phyloP scores from a whole-genome alignment of 2,113 vertebrate species.

The Elephas maximus region DNA sequence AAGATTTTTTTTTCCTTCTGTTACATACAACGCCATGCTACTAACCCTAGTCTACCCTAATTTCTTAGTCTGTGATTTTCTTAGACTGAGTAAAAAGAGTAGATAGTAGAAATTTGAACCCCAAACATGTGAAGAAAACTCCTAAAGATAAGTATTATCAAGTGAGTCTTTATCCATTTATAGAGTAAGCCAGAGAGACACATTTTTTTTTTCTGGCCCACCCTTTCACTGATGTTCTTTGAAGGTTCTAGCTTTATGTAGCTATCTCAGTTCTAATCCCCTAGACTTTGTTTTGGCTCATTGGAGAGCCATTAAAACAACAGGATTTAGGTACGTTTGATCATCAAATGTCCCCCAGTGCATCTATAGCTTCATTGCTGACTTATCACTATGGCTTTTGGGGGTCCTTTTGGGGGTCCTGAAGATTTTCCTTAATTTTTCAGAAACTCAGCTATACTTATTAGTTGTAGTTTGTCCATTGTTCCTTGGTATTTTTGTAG shows the following conservation, averaged over 20 bases:
- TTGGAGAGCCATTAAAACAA: not conserved
- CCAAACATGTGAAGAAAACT: not conserved
- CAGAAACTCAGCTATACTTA: not conserved
- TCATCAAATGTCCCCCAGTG: not conserved
- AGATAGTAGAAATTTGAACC: no score
- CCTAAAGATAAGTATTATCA: not conserved
- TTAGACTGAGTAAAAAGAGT: no score
- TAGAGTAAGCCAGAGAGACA: not conserved
- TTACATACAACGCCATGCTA: not conserved
- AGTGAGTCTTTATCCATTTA: not conserved
- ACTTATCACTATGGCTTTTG: not conserved
- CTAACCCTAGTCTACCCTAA: not conserved
- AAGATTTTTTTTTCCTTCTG: slow-evolving; percentile 1
- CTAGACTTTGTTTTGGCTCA: not conserved
- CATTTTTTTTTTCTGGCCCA: not conserved
- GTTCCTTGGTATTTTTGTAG: not conserved
- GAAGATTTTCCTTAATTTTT: not conserved
- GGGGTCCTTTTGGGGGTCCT: not conserved
- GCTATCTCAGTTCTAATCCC: not conserved
- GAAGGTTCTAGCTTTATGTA: not conserved
- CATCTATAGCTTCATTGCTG: not conserved
- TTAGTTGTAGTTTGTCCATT: not conserved
- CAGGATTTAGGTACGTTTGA: not conserved
- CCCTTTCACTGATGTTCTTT: not conserved
- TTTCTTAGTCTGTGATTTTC: no score